A percentile compares a stretch with the other conserved stretches of the same genome.
Conservation (phyloP, 1,140 invertebrate species). For the Neelides sp. region DNA sequence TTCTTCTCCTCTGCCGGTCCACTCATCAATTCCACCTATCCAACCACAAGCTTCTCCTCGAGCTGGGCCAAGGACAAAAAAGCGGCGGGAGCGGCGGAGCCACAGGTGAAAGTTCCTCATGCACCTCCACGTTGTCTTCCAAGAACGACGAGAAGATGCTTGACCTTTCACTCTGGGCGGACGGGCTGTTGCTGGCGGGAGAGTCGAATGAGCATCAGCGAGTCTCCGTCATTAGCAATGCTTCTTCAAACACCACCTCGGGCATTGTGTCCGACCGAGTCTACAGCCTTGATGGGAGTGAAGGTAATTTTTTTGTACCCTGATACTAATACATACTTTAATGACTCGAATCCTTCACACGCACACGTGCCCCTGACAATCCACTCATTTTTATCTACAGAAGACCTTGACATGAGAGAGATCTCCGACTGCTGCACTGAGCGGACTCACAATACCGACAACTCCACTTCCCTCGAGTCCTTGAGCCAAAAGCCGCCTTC, state of each 20-base stretch:
- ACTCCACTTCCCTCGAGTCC: slow-evolving; percentile 57
- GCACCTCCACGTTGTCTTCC: slow-evolving; percentile 11
- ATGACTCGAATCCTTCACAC: no score
- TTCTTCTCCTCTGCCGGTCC: slow-evolving; percentile 72
- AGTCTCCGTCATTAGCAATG: slow-evolving; percentile 79
- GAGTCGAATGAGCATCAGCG: slow-evolving; percentile 50
- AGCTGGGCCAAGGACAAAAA: background rate
- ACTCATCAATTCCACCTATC: slow-evolving; percentile 92
- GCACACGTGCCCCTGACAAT: no score
- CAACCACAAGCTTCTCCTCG: slow-evolving; percentile 19
- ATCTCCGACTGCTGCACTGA: slow-evolving; percentile 38
- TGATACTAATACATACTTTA: slow-evolving; percentile 4
- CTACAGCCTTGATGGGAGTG: slow-evolving; percentile 76
- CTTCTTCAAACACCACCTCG: slow-evolving; percentile 85
- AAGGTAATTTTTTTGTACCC: slow-evolving; percentile 36
- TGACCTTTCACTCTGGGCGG: slow-evolving; percentile 29
- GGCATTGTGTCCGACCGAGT: slow-evolving; percentile 88
- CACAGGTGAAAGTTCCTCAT: slow-evolving; percentile 18
- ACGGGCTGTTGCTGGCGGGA: slow-evolving; percentile 23
- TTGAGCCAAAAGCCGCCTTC: slow-evolving; percentile 45
- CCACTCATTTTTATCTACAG: slow-evolving; percentile 30
- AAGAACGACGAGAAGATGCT: slow-evolving; percentile 33
- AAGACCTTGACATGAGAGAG: slow-evolving; percentile 41
- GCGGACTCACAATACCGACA: slow-evolving; percentile 57
- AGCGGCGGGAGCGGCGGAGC: slow-evolving; percentile 26